phyloP scores from a whole-genome alignment of 1,140 invertebrate genomes.

The Odontomachus brunneus region DNA sequence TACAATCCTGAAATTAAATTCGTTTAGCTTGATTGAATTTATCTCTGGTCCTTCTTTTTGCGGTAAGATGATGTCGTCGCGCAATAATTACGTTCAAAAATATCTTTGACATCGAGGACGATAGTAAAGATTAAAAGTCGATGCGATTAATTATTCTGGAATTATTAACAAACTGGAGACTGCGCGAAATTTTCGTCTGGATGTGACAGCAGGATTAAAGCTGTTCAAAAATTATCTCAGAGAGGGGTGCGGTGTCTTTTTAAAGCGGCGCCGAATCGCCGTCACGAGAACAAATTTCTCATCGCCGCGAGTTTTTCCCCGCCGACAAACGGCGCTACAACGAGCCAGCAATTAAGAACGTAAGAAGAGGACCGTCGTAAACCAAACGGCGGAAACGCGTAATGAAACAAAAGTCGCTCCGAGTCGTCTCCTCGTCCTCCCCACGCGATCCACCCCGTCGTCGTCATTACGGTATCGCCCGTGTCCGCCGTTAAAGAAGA shows the following conservation, averaged over 20 bases:
- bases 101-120: no score
- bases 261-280: slow-evolving; percentile 18
- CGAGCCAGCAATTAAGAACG: slow-evolving; percentile 65
- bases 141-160: no score
- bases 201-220: slow-evolving; percentile 14
- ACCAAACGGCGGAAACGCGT: slow-evolving; percentile 74
- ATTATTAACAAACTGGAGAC: no score
- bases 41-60: no score
- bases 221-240: neutral
- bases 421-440: neutral
- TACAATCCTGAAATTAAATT: no score
- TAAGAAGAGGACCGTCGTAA: slow-evolving; percentile 54
- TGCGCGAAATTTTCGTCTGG: neutral
- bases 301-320: slow-evolving; percentile 25
- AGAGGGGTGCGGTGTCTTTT: neutral
- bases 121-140: no score
- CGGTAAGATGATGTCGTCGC: no score
- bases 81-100: no score
- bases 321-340: slow-evolving; percentile 5
- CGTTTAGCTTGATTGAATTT: no score
- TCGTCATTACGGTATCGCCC: slow-evolving; percentile 78
- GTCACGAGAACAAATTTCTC: slow-evolving; percentile 49
- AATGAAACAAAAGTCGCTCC: slow-evolving; percentile 80
- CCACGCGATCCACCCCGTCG: slow-evolving; percentile 67
- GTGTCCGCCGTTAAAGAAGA: slow-evolving; percentile 77